Conservation (phyloP, 2,797 vertebrate genomes). For the Pachyuromys duprasi region DNA sequence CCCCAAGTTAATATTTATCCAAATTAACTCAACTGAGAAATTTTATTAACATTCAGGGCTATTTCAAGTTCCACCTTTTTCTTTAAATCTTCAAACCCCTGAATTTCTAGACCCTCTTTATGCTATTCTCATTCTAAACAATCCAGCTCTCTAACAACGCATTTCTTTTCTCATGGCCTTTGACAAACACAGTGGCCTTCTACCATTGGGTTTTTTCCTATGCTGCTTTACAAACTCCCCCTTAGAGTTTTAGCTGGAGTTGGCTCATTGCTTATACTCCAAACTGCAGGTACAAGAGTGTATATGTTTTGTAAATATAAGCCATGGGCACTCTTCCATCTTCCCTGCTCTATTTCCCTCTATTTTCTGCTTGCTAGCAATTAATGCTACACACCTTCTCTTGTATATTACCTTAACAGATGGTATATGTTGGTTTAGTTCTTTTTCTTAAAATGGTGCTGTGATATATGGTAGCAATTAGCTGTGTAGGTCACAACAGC, state of each 20-base stretch:
- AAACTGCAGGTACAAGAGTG: background rate
- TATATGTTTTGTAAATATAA: background rate
- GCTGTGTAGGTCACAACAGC: background rate
- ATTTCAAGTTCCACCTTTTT: slow-evolving; percentile 7
- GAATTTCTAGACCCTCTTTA: background rate
- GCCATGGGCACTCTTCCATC: background rate
- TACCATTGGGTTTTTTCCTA: background rate
- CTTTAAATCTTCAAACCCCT: background rate
- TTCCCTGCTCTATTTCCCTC: background rate
- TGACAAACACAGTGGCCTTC: background rate
- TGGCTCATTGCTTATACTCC: background rate
- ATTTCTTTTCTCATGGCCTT: background rate
- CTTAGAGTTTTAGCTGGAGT: background rate
- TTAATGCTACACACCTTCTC: background rate
- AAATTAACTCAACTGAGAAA: background rate
- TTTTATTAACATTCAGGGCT: background rate
- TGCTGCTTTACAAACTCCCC: background rate
- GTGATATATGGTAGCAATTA: background rate
- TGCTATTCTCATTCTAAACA: slow-evolving; percentile 9
- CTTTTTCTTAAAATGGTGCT: background rate
- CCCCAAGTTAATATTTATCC: background rate
- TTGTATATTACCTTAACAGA: background rate
- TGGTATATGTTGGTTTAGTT: background rate
- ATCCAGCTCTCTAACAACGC: background rate
- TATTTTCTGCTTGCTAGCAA: background rate